phyloP scores from a whole-genome alignment of 1,140 invertebrate species.

The Apis mellifera region DNA sequence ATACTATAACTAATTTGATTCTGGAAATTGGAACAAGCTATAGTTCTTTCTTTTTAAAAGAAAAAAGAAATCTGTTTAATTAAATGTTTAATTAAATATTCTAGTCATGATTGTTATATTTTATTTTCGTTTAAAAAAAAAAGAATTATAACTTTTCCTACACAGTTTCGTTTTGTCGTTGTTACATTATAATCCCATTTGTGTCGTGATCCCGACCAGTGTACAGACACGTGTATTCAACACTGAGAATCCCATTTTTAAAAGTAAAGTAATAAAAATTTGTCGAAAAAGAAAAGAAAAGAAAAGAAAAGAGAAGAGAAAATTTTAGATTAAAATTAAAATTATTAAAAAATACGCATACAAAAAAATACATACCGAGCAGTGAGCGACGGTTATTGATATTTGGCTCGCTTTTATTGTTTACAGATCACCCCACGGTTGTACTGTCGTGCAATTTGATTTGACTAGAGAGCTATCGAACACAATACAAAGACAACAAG shows the following conservation, averaged over 20 bases:
- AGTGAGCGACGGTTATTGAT: constrained; percentile 73
- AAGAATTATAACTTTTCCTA: not conserved
- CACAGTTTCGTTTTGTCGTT: constrained; percentile 24
- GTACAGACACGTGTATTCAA: constrained; percentile 14
- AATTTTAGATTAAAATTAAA: not conserved
- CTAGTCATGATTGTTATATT: not conserved
- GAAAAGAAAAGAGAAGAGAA: not conserved
- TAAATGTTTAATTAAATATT: no score
- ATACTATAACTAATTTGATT: not conserved
- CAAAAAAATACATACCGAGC: constrained; percentile 34
- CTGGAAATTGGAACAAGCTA: not conserved
- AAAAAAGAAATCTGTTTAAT: not conserved
- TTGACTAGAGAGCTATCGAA: constrained; percentile 81
- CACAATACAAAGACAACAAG: constrained; percentile 81
- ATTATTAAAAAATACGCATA: not conserved
- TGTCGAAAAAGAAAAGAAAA: no score
- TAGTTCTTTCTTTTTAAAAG: not conserved
- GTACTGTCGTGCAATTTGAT: constrained; percentile 81
- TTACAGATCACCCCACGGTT: constrained; percentile 80
- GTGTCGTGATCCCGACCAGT: not conserved
- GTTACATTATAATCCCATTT: not conserved
- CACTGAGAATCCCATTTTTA: not conserved
- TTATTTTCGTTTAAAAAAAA: not conserved
- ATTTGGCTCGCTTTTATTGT: constrained; percentile 80
- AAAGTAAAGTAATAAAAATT: not conserved